Percentiles rank a stretch among this genome's conserved stretches.
Evolutionary conservation across 2,113 vertebrate genomes (phyloP).

Genomic region (Empidonax alnorum): DNA sequence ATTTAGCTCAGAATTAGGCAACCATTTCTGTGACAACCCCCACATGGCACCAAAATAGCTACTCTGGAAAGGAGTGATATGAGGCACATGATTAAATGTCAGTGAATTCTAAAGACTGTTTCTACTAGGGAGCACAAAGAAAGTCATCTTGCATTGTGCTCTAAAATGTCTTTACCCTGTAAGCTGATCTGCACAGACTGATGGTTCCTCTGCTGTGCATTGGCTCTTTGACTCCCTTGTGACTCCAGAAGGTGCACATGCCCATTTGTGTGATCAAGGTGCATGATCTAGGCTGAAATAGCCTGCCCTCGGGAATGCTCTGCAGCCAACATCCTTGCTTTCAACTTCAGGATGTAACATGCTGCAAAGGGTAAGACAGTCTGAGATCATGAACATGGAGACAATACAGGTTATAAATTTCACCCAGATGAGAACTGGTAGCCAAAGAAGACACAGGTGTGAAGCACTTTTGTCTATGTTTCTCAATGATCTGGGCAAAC

Average conservation of each 20-base stretch:
- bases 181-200: not conserved
- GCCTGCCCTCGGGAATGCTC: not conserved
- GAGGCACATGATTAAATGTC: slow-evolving; percentile 71
- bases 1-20: slow-evolving; percentile 61
- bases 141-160: slow-evolving; percentile 51
- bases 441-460: not conserved
- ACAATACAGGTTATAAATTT: not conserved
- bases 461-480: not conserved
- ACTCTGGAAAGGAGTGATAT: slow-evolving; percentile 58
- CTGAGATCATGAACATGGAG: not conserved
- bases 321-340: not conserved
- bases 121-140: slow-evolving; percentile 59
- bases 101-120: slow-evolving; percentile 66
- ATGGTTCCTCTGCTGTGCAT: not conserved
- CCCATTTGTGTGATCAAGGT: not conserved
- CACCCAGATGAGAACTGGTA: not conserved
- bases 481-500: not conserved
- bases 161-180: slow-evolving; percentile 23
- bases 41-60: slow-evolving; percentile 61
- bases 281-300: not conserved
- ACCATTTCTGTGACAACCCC: slow-evolving; percentile 53
- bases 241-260: not conserved
- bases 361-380: not conserved
- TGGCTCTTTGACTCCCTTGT: not conserved
- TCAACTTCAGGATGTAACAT: not conserved